These are phyloP conservation scores for Hyposmocoma kahamanoa DNA, from an alignment of 1,140 invertebrate genomes.

Conservation along the genomic window DNA sequence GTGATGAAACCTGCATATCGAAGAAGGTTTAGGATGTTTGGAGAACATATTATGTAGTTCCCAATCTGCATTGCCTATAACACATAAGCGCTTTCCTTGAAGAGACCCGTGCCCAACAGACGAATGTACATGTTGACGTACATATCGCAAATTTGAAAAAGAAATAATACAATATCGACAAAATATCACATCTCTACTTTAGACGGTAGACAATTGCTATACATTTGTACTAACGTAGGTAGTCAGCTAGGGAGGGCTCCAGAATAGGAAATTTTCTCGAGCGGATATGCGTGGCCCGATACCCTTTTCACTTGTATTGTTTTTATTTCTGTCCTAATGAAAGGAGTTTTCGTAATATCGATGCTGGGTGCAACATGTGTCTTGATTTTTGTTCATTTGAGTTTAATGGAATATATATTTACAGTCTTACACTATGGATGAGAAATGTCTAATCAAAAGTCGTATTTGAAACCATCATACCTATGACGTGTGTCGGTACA, in stretches of 20 bases:
- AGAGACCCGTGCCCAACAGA: too few species aligned
- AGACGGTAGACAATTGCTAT: slow-evolving; percentile 51
- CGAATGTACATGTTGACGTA: background rate
- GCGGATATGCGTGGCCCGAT: slow-evolving; percentile 60
- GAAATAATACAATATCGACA: slow-evolving; percentile 11
- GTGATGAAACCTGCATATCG: too few species aligned
- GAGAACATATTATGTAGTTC: too few species aligned
- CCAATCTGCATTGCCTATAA: too few species aligned
- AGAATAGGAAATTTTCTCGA: slow-evolving; percentile 68
- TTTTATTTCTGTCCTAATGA: slow-evolving; percentile 69
- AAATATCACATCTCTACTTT: slow-evolving; percentile 28
- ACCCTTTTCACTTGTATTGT: slow-evolving; percentile 70
- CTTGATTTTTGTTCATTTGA: too few species aligned
- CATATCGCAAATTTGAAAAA: background rate
- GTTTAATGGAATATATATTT: too few species aligned
- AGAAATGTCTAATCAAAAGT: too few species aligned
- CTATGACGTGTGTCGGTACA: too few species aligned
- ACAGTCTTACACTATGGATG: too few species aligned
- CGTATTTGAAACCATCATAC: too few species aligned
- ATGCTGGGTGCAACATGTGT: slow-evolving; percentile 1
- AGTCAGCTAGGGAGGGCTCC: slow-evolving; percentile 59
- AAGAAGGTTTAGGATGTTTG: too few species aligned
- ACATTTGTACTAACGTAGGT: slow-evolving; percentile 41
- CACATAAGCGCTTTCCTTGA: too few species aligned
- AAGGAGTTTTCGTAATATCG: slow-evolving; percentile 31